Conservation (phyloP, 2,888 invertebrate genomes). For the Aelia acuminata region DNA sequence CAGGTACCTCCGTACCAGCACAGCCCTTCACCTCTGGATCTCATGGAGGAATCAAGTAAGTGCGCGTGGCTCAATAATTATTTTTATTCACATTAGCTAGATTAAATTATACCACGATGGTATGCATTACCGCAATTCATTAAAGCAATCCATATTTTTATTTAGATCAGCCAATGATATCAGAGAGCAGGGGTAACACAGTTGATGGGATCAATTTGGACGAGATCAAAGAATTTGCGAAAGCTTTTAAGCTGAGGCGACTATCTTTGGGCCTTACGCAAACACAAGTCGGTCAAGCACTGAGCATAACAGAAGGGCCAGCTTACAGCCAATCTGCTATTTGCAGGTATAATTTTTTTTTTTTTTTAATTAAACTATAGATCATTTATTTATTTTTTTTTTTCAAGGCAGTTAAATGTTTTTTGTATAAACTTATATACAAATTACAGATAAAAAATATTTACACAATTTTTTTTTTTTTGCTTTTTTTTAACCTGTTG, state of each 20-base stretch:
- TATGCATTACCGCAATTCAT: too few species aligned
- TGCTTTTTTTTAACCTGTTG: neutral
- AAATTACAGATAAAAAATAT: too few species aligned
- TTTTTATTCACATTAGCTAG: neutral
- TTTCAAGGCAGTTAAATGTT: too few species aligned
- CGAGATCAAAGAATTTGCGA: constrained; percentile 98
- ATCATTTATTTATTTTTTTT: too few species aligned
- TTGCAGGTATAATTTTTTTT: constrained; percentile 83
- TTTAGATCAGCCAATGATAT: constrained; percentile 91
- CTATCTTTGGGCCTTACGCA: constrained; percentile 95
- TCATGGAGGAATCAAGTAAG: constrained; percentile 82
- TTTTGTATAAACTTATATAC: too few species aligned
- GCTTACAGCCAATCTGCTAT: constrained; percentile 99
- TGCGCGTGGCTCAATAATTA: constrained; percentile 67
- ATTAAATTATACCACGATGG: neutral
- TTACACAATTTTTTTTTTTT: too few species aligned
- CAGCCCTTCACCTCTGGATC: constrained; percentile 73
- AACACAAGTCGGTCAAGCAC: constrained; percentile 97
- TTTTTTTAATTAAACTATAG: neutral
- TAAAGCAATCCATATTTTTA: too few species aligned
- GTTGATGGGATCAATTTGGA: constrained; percentile 97
- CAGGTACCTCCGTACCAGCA: constrained; percentile 69
- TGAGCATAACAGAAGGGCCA: constrained; percentile 96
- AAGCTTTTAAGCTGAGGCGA: constrained; percentile 94
- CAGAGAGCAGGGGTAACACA: constrained; percentile 92